These are phyloP conservation scores for Tenthredo livida DNA, from an alignment of 2,888 invertebrate species.

Conservation along the genomic window DNA sequence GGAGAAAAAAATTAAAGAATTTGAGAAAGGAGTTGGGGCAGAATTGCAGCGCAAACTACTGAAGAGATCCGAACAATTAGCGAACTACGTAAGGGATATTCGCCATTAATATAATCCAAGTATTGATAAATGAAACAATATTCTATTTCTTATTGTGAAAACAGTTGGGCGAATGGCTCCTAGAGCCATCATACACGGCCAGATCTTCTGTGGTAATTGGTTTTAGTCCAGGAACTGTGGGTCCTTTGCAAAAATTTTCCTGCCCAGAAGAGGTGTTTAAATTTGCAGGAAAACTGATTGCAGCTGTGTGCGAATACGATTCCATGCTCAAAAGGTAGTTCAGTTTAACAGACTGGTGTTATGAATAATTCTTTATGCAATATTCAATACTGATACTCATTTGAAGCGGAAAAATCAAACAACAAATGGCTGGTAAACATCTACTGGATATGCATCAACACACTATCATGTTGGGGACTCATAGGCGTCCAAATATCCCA, in stretches of 20 bases:
- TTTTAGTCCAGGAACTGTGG: constrained; percentile 92
- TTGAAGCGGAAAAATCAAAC: constrained; percentile 75
- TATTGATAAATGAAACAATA: not conserved
- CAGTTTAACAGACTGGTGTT: not conserved
- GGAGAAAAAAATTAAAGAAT: constrained; percentile 83
- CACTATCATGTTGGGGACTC: constrained; percentile 92
- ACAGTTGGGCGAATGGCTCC: constrained; percentile 93
- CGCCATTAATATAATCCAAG: not conserved
- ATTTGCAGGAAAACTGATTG: constrained; percentile 87
- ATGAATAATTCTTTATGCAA: not conserved
- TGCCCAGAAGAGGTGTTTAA: constrained; percentile 81
- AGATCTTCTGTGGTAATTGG: constrained; percentile 91
- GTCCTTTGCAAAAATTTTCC: constrained; percentile 85
- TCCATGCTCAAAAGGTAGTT: constrained; percentile 84
- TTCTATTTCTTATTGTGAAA: constrained; percentile 37
- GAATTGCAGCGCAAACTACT: constrained; percentile 87
- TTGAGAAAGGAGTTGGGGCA: constrained; percentile 84
- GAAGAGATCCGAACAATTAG: constrained; percentile 82
- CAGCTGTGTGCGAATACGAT: constrained; percentile 87
- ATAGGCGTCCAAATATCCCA: constrained; percentile 86
- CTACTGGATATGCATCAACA: constrained; percentile 96
- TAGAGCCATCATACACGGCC: constrained; percentile 90
- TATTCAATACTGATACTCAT: constrained; percentile 45
- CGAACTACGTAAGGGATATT: constrained; percentile 85
- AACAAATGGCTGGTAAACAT: constrained; percentile 87